These are phyloP conservation scores for Hypomecis punctinalis DNA, from an alignment of 2,888 invertebrate genomes.

Conservation along the genomic window DNA sequence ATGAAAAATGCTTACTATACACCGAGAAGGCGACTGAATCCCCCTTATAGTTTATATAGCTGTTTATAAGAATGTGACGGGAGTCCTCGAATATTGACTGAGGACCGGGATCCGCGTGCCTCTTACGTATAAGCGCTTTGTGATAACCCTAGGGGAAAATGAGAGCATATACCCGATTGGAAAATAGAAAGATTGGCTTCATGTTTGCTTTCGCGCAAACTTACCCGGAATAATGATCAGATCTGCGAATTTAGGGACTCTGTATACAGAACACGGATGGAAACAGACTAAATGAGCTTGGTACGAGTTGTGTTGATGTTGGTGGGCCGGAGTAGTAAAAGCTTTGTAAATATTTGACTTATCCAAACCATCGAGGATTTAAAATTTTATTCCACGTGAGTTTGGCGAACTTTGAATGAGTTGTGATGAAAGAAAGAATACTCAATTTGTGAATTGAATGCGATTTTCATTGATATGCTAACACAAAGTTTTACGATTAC, in stretches of 20 bases:
- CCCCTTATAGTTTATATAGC: conserved; percentile 26
- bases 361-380: neutral
- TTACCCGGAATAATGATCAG: conserved; percentile 19
- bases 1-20: conserved; percentile 26
- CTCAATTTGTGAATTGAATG: too few relatives aligned
- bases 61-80: conserved; percentile 30
- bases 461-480: too few relatives aligned
- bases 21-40: conserved; percentile 12
- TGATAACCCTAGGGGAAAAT: conserved; percentile 34
- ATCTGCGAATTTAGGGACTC: conserved; percentile 3
- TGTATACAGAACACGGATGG: conserved; percentile 7
- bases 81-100: conserved; percentile 38
- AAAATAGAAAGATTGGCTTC: conserved; percentile 30
- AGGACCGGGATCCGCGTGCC: conserved; percentile 30
- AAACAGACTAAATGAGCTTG: neutral
- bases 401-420: neutral
- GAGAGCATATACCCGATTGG: conserved; percentile 24
- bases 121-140: conserved; percentile 35
- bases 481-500: too few relatives aligned
- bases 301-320: neutral
- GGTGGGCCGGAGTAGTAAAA: neutral
- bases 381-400: neutral
- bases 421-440: too few relatives aligned
- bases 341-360: neutral
- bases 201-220: conserved; percentile 24